A percentile compares a stretch with the other conserved stretches of the same genome.
Conservation (phyloP, 2,888 invertebrate species). For the Mayetiola destructor region DNA sequence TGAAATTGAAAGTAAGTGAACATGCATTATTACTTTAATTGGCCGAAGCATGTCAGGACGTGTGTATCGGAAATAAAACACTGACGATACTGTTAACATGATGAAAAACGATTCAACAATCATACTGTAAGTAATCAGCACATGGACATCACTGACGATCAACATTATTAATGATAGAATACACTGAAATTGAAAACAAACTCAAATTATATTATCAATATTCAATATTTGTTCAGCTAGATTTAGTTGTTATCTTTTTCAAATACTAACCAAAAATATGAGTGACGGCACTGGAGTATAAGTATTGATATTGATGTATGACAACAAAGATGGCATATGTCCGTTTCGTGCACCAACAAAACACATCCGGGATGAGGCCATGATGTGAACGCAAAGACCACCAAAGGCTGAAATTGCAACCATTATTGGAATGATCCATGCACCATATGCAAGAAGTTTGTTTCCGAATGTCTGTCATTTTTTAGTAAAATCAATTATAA, state of each 20-base stretch:
- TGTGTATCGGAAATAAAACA: constrained; percentile 70
- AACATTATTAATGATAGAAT: constrained; percentile 71
- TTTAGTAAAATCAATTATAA: not conserved
- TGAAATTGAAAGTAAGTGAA: constrained; percentile 5
- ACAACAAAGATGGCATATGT: constrained; percentile 67
- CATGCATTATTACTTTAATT: constrained; percentile 52
- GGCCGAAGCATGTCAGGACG: constrained; percentile 65
- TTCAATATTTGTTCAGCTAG: not conserved
- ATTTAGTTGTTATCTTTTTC: not conserved
- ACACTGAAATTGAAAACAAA: constrained; percentile 45
- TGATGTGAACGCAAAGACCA: constrained; percentile 85
- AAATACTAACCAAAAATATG: constrained; percentile 58
- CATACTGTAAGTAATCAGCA: constrained; percentile 79
- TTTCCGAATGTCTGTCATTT: constrained; percentile 63
- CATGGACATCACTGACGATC: constrained; percentile 67
- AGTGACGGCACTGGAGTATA: constrained; percentile 69
- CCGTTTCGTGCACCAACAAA: constrained; percentile 84
- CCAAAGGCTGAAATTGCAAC: constrained; percentile 88
- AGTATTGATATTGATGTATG: constrained; percentile 60
- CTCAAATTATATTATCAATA: not conserved
- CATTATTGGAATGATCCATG: constrained; percentile 78
- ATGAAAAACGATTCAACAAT: constrained; percentile 90
- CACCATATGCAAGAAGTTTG: constrained; percentile 50
- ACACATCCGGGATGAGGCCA: constrained; percentile 86
- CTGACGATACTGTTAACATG: constrained; percentile 68